Evolutionary conservation across 23 tunicate genomes (phyloP).

Genomic region (Trididemnum clinides): DNA sequence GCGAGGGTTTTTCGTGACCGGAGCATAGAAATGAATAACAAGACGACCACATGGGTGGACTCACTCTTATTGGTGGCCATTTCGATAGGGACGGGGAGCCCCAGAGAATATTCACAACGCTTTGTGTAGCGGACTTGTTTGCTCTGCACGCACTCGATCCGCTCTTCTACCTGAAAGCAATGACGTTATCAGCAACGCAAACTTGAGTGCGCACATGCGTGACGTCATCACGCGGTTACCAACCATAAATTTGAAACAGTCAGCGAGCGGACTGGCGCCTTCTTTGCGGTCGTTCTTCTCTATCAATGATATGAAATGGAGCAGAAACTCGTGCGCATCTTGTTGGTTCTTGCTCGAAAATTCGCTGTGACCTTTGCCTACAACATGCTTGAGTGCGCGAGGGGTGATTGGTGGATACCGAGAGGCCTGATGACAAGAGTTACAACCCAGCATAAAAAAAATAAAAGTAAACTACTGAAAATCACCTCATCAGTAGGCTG

Average conservation of each 20-base stretch:
- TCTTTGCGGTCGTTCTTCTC: conserved; percentile 50
- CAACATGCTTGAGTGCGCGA: conserved; percentile 41
- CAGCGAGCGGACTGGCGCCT: conserved; percentile 44
- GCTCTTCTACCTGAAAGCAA: conserved; percentile 61
- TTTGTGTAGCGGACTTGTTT: conserved; percentile 83
- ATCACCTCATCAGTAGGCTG: too few relatives aligned
- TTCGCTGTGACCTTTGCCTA: conserved; percentile 84
- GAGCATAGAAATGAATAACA: too few relatives aligned
- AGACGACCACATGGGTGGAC: too few relatives aligned
- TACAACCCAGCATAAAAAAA: too few relatives aligned
- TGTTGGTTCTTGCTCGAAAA: conserved; percentile 92
- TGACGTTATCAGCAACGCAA: too few relatives aligned
- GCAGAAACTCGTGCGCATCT: conserved; percentile 93
- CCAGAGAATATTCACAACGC: conserved; percentile 59
- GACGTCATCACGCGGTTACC: not conserved
- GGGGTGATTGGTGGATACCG: conserved; percentile 36
- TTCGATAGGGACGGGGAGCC: conserved; percentile 50
- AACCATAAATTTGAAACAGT: conserved; percentile 74
- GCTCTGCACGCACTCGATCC: conserved; percentile 83
- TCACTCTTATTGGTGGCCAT: conserved; percentile 75
- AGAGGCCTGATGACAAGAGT: not conserved
- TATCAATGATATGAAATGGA: conserved; percentile 62
- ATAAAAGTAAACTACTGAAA: too few relatives aligned
- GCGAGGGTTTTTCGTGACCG: too few relatives aligned
- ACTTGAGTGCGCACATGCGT: not conserved